Conservation (phyloP, 2,797 vertebrate genomes). For the Aulostomus chinensis region DNA sequence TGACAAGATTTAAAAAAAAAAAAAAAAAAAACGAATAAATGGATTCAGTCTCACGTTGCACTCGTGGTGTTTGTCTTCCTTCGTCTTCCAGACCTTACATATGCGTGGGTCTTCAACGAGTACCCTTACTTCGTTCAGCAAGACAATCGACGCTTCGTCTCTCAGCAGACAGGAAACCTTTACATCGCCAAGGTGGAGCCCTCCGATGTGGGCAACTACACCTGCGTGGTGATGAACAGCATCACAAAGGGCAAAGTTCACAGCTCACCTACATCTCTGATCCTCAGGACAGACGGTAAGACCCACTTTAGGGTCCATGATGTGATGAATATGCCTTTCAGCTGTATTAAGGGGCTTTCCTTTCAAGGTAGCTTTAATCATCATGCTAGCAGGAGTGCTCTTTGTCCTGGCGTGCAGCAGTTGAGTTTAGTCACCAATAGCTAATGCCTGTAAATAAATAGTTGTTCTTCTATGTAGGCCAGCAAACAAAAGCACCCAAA, state of each 20-base stretch:
- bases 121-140: slow-evolving; percentile 93
- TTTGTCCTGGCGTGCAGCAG: slow-evolving; percentile 39
- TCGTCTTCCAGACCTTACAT: slow-evolving; percentile 82
- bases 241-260: slow-evolving; percentile 85
- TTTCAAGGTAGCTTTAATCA: slow-evolving; percentile 50
- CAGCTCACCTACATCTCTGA: slow-evolving; percentile 90
- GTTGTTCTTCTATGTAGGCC: slow-evolving; percentile 59
- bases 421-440: slow-evolving; percentile 46
- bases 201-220: slow-evolving; percentile 94
- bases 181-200: slow-evolving; percentile 95
- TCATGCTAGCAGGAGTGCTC: slow-evolving; percentile 23
- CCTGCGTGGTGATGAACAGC: slow-evolving; percentile 88
- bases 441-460: slow-evolving; percentile 63
- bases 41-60: too few species aligned
- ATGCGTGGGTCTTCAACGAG: slow-evolving; percentile 95
- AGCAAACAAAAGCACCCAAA: slow-evolving; percentile 67
- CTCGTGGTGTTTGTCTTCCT: slow-evolving; percentile 33
- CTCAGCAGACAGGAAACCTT: slow-evolving; percentile 94
- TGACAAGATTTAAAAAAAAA: neutral
- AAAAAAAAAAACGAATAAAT: too few species aligned
- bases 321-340: slow-evolving; percentile 29
- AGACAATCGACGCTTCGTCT: slow-evolving; percentile 93
- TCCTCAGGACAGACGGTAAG: slow-evolving; percentile 92
- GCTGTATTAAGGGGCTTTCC: slow-evolving; percentile 11
- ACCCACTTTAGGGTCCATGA: neutral